Evolutionary conservation across 2,113 vertebrate genomes (phyloP).

Genomic region (Pongo pygmaeus): DNA sequence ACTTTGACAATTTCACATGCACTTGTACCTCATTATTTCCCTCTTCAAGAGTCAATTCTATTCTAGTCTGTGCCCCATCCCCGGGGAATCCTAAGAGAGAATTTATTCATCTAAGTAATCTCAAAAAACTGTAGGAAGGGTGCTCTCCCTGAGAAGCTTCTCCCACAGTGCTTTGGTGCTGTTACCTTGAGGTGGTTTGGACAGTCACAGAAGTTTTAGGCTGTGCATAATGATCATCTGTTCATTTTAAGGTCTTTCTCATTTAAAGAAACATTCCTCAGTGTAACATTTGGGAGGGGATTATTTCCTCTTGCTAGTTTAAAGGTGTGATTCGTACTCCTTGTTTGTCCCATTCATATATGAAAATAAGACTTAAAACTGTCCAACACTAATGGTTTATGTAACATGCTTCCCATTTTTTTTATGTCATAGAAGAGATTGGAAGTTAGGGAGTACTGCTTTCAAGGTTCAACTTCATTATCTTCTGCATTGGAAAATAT

Average conservation of each 20-base stretch:
- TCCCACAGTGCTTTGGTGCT: constrained; percentile 61
- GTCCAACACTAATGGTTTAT: background rate
- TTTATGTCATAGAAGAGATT: constrained; percentile 39
- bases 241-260: constrained; percentile 64
- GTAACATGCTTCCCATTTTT: constrained; percentile 46
- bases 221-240: constrained; percentile 54
- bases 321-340: constrained; percentile 36
- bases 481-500: constrained; percentile 54
- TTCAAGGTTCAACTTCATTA: constrained; percentile 64
- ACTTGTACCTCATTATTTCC: constrained; percentile 71
- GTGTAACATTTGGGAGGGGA: constrained; percentile 40
- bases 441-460: constrained; percentile 50
- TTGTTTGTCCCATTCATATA: background rate
- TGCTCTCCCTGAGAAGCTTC: constrained; percentile 51
- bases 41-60: constrained; percentile 51
- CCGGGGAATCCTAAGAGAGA: constrained; percentile 55
- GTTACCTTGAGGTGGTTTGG: constrained; percentile 53
- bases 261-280: constrained; percentile 72
- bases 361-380: constrained; percentile 57
- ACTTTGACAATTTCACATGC: constrained; percentile 51
- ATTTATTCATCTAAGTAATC: constrained; percentile 63
- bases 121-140: constrained; percentile 45
- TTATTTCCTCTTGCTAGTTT: constrained; percentile 49
- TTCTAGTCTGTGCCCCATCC: background rate
- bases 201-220: constrained; percentile 16